phyloP scores from a whole-genome alignment of 2,888 invertebrate genomes.

The Leucophenga maculata region DNA sequence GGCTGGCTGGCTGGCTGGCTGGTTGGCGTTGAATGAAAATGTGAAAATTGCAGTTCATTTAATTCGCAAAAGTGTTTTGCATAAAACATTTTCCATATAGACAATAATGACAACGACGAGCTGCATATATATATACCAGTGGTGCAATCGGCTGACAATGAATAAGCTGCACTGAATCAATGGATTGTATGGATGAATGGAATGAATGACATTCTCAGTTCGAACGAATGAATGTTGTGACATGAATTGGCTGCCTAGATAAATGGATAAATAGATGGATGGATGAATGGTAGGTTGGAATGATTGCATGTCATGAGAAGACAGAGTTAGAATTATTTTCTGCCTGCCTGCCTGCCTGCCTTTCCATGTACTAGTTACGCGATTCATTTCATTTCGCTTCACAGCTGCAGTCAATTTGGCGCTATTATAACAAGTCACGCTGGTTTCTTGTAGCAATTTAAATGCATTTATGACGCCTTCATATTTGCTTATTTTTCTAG shows the following conservation, averaged over 20 bases:
- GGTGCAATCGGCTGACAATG: background rate
- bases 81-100: conserved; percentile 11
- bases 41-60: conserved; percentile 27
- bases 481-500: too few species aligned
- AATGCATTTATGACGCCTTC: too few species aligned
- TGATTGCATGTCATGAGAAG: background rate
- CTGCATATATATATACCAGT: too few species aligned
- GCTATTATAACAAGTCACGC: too few species aligned
- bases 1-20: too few species aligned
- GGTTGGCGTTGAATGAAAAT: conserved; percentile 2
- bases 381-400: too few species aligned
- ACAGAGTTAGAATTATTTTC: background rate
- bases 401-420: too few species aligned
- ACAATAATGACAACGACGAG: background rate
- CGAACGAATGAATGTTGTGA: too few species aligned
- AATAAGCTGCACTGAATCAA: background rate
- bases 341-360: background rate
- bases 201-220: conserved; percentile 23
- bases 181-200: background rate
- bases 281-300: background rate
- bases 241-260: too few species aligned
- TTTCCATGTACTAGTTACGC: background rate
- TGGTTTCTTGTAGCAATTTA: too few species aligned
- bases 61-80: conserved; percentile 5
- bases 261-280: background rate